Evolutionary conservation across 2,888 invertebrate species (phyloP), one percentile per base, ranked within the genome.

Genomic region (Lydus trimaculatus): DNA sequence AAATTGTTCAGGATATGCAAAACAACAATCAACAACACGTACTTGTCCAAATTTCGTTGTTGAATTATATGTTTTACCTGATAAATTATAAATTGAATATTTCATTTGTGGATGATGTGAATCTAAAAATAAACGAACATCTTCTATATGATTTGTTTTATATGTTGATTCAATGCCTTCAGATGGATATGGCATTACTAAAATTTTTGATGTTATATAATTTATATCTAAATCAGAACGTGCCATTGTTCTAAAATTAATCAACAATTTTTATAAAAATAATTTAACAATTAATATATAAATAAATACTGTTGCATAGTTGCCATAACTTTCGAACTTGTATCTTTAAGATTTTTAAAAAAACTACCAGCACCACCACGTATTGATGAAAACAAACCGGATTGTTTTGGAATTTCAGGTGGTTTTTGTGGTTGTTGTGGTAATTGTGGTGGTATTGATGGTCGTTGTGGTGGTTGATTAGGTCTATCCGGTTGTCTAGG

Each of bases 281-380:
- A 15, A 17, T 52, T 23, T 0, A 39, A 28, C 13, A 33, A 58
- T 9, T 5, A 17, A 62, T 33, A 61, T 7, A 25, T 8, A 17
- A 5, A 17, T 11, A 25, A 58, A 58, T 83, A 92, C 90, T 96
- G 95, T 84, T 96, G 96, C 74, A 98, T 95, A 43, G 97, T 95
- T 84, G 98, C 96, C 92, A 98, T 97, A 56, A 99, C 97, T 88
- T 97, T 98, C 43, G 93, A 93, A 23, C 98, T 97, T 0, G 97
- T 98, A 81, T 98, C 98, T 84, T 97, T 97, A 31, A 99, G 87
- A 82, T 97, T 98, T 81, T 96, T 97, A 70, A 98, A 88, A 79
- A 98, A 92, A 80, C 92, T 96, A 2, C 97, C 96, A 25, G 98
- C 97, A 62, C 97, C 97, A 28, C 97, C 97, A 83, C 92, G 93